Conservation (phyloP, 2,797 vertebrate genomes). For the Eulemur albifrons region DNA sequence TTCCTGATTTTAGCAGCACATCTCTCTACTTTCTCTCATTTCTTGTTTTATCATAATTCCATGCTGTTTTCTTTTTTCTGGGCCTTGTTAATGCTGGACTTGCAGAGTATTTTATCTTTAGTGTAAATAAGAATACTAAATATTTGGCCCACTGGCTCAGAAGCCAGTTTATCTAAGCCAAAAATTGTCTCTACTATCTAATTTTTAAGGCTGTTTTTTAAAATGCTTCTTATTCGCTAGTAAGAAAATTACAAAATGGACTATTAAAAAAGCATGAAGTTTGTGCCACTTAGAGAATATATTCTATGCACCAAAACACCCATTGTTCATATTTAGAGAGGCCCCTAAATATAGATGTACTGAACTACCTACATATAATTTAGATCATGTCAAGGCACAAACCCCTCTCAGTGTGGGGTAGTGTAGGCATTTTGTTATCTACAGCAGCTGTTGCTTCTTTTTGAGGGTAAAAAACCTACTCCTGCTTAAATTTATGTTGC, state of each 20-base stretch:
- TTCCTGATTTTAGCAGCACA: background rate
- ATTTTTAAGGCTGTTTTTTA: slow-evolving; percentile 64
- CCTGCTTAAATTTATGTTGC: slow-evolving; percentile 80
- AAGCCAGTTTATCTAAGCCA: slow-evolving; percentile 33
- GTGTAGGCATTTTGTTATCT: slow-evolving; percentile 79
- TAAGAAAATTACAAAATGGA: slow-evolving; percentile 59
- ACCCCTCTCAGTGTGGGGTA: slow-evolving; percentile 75
- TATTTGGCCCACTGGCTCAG: slow-evolving; percentile 56
- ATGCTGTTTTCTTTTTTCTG: background rate
- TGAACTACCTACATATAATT: slow-evolving; percentile 74
- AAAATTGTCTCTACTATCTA: slow-evolving; percentile 43
- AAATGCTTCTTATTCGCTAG: slow-evolving; percentile 53
- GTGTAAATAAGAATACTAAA: slow-evolving; percentile 60
- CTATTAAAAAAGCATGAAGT: slow-evolving; percentile 55
- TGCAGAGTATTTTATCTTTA: slow-evolving; percentile 48
- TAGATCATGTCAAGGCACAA: slow-evolving; percentile 76
- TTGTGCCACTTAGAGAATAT: slow-evolving; percentile 48
- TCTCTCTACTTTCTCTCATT: background rate
- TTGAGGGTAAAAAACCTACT: slow-evolving; percentile 66
- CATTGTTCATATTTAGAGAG: slow-evolving; percentile 70
- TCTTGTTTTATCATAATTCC: slow-evolving; percentile 33
- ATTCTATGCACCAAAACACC: slow-evolving; percentile 56
- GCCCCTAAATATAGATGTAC: slow-evolving; percentile 72
- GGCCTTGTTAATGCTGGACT: slow-evolving; percentile 1
- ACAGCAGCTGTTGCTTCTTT: slow-evolving; percentile 82